Evolutionary conservation across 2,888 invertebrate species (phyloP).

Genomic region (Tipula lateralis): DNA sequence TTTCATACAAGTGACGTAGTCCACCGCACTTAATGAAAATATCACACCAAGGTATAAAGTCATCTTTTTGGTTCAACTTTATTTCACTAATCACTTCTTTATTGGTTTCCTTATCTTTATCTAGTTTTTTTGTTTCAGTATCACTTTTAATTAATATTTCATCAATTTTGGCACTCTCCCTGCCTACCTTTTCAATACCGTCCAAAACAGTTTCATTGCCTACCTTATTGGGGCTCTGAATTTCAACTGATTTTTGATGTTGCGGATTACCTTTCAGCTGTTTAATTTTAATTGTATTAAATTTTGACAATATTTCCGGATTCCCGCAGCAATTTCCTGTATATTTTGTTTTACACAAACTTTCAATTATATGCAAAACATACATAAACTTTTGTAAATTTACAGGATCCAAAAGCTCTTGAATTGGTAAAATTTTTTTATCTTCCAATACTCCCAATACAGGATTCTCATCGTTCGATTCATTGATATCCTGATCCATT

Average conservation of each 20-base stretch:
- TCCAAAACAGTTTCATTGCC: constrained; percentile 29
- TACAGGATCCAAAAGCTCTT: constrained; percentile 76
- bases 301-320: constrained; percentile 38
- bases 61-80: constrained; percentile 34
- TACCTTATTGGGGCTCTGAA: constrained; percentile 35
- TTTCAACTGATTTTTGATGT: constrained; percentile 28
- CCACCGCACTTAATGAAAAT: constrained; percentile 84
- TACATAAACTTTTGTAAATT: constrained; percentile 95
- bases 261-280: constrained; percentile 20
- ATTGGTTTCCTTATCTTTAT: constrained; percentile 33
- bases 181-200: background rate
- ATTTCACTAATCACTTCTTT: background rate
- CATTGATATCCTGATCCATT: background rate
- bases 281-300: constrained; percentile 39
- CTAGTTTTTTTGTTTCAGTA: constrained; percentile 33
- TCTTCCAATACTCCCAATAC: background rate
- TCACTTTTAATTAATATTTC: constrained; percentile 25
- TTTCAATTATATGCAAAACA: constrained; percentile 85
- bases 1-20: constrained; percentile 79
- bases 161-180: background rate
- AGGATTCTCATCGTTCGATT: background rate
- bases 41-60: constrained; percentile 59
- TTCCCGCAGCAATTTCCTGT: constrained; percentile 38
- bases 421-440: constrained; percentile 44
- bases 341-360: constrained; percentile 52